Evolutionary conservation across 2,888 invertebrate genomes (phyloP).

Genomic region (Epiblema foenella): DNA sequence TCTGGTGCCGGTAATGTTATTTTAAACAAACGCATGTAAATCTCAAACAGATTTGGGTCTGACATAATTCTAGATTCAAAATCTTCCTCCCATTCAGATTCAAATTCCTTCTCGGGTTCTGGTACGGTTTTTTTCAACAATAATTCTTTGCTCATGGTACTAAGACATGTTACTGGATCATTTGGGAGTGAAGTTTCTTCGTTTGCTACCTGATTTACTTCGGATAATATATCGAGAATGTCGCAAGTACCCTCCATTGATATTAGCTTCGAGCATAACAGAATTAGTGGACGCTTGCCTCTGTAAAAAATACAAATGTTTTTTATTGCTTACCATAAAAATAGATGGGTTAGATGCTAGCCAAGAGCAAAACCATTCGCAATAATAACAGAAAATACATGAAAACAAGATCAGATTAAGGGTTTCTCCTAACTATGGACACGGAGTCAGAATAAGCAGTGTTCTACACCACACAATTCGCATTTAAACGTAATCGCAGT

Average conservation of each 20-base stretch:
- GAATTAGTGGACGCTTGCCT: not conserved
- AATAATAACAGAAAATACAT: too few species aligned
- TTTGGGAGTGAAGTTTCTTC: not conserved
- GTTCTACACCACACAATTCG: too few species aligned
- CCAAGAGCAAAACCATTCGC: too few species aligned
- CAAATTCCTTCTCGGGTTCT: not conserved
- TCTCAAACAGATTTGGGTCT: not conserved
- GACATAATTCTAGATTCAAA: not conserved
- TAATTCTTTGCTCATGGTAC: not conserved
- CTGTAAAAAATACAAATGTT: not conserved
- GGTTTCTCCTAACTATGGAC: too few species aligned
- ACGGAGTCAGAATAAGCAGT: too few species aligned
- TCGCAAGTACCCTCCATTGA: not conserved
- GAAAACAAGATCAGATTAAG: too few species aligned
- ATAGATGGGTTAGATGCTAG: too few species aligned
- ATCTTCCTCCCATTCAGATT: not conserved
- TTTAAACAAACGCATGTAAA: not conserved
- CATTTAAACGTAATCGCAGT: too few species aligned
- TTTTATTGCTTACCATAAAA: not conserved
- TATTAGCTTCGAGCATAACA: not conserved
- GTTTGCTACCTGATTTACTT: not conserved
- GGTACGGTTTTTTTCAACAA: not conserved
- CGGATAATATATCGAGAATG: not conserved
- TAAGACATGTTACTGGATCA: not conserved
- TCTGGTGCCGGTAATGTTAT: too few species aligned